phyloP scores from a whole-genome alignment of 2,888 invertebrate species.

The Luperina testacea region DNA sequence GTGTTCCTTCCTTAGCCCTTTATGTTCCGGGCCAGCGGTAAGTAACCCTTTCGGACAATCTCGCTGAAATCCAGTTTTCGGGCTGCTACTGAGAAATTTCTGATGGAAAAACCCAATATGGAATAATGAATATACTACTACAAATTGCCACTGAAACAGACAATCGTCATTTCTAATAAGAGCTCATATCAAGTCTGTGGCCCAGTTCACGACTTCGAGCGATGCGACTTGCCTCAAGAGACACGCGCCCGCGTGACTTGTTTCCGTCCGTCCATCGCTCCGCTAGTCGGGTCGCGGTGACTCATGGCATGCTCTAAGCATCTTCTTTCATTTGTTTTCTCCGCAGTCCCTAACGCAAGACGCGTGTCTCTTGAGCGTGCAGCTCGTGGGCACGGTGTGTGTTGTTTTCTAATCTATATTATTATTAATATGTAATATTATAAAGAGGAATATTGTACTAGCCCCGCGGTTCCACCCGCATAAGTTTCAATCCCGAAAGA shows the following conservation, averaged over 20 bases:
- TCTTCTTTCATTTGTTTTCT: not conserved
- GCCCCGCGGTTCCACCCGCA: too few relatives aligned
- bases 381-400: not conserved
- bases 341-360: not conserved
- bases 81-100: too few relatives aligned
- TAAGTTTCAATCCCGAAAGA: too few relatives aligned
- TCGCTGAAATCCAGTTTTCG: too few relatives aligned
- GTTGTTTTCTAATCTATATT: not conserved
- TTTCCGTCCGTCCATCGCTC: not conserved
- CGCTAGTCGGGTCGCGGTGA: not conserved
- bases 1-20: too few relatives aligned
- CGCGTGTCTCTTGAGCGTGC: not conserved
- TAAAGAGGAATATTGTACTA: too few relatives aligned
- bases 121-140: not conserved
- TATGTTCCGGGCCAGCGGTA: too few relatives aligned
- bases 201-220: not conserved
- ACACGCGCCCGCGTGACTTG: too few relatives aligned
- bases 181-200: not conserved
- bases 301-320: not conserved
- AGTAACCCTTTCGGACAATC: too few relatives aligned
- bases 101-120: too few relatives aligned
- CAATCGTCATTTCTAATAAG: not conserved
- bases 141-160: not conserved
- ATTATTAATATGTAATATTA: too few relatives aligned
- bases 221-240: too few relatives aligned